phyloP scores from a whole-genome alignment of 2,888 invertebrate species.

The Noctua janthina region DNA sequence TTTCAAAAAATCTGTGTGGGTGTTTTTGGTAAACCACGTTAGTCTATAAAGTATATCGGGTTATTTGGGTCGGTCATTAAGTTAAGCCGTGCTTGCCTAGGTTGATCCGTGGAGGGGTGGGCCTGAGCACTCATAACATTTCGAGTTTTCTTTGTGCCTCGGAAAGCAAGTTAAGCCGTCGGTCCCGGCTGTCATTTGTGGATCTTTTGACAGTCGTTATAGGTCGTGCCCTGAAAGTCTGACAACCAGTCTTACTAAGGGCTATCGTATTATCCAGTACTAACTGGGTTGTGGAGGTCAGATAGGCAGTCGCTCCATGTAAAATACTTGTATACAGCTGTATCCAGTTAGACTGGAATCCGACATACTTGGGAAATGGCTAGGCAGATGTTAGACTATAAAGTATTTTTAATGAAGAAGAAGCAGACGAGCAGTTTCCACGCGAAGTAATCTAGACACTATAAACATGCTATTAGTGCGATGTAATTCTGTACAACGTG shows the following conservation, averaged over 20 bases:
- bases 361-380: background rate
- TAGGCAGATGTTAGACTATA: background rate
- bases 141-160: background rate
- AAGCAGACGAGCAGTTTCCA: slow-evolving; percentile 45
- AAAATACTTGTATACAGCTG: background rate
- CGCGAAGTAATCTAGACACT: slow-evolving; percentile 45
- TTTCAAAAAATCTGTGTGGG: no score
- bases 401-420: slow-evolving; percentile 28
- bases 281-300: background rate
- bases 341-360: background rate
- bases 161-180: background rate
- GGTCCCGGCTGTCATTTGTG: background rate
- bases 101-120: background rate
- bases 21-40: background rate
- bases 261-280: background rate
- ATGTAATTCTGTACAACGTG: slow-evolving; percentile 48
- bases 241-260: background rate
- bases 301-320: background rate
- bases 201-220: background rate
- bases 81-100: background rate
- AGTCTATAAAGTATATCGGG: background rate
- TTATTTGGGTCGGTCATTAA: background rate
- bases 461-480: slow-evolving; percentile 52
- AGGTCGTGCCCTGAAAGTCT: background rate
- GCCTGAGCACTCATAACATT: background rate